These are phyloP conservation scores for Ditylenchus weischeri DNA, from an alignment of 2,888 invertebrate genomes.

Conservation along the genomic window DNA sequence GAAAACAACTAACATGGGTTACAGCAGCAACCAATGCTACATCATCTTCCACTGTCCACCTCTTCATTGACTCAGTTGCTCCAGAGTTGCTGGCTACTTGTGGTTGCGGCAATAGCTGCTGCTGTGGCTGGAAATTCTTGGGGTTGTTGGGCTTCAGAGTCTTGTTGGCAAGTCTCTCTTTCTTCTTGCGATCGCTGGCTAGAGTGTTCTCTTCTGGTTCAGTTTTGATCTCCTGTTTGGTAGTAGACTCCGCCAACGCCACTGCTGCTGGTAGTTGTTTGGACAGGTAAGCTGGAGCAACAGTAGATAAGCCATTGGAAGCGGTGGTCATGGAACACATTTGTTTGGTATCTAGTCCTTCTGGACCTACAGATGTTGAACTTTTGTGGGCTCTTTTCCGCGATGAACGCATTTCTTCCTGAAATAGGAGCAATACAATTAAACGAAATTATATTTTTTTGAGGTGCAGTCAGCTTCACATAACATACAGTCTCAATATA, in stretches of 20 bases:
- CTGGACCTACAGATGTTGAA: slow-evolving; percentile 6
- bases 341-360: background rate
- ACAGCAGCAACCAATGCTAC: slow-evolving; percentile 86
- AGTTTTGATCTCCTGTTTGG: slow-evolving; percentile 8
- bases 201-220: slow-evolving; percentile 14
- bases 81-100: background rate
- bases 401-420: slow-evolving; percentile 1
- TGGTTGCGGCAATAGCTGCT: background rate
- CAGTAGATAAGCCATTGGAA: background rate
- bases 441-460: too few species aligned
- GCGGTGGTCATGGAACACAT: background rate
- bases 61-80: slow-evolving; percentile 65
- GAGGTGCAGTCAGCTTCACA: too few species aligned
- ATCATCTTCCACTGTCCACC: slow-evolving; percentile 97
- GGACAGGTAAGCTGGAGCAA: background rate
- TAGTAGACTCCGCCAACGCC: background rate
- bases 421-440: background rate
- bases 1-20: slow-evolving; percentile 69
- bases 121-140: background rate
- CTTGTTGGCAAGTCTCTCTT: slow-evolving; percentile 18
- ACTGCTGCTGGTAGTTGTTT: background rate
- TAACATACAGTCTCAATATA: too few species aligned
- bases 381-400: slow-evolving; percentile 1
- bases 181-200: slow-evolving; percentile 13
- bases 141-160: slow-evolving; percentile 4